Conservation (phyloP, 2,888 invertebrate genomes). For the Pseudanteris insignis region DNA sequence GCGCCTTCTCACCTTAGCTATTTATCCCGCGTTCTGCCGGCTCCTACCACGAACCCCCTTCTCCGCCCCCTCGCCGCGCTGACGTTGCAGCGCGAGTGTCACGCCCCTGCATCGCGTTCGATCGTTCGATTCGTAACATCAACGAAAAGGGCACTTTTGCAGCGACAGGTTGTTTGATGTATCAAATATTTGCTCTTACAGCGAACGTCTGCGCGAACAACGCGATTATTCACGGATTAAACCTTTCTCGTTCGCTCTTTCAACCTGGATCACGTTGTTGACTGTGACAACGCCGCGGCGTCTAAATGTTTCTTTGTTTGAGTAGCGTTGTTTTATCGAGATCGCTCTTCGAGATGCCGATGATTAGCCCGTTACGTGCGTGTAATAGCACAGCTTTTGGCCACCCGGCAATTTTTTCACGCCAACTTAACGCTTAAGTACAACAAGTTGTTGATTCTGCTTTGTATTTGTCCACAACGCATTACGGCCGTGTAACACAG, state of each 20-base stretch:
- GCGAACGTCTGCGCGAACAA: constrained; percentile 41
- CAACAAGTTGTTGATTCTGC: no score
- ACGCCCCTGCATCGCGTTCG: constrained; percentile 26
- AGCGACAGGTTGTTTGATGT: constrained; percentile 45
- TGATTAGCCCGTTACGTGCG: no score
- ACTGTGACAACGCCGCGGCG: constrained; percentile 20
- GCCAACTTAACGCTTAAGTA: no score
- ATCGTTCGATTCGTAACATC: constrained; percentile 37
- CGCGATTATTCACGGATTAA: constrained; percentile 44
- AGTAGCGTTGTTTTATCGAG: constrained; percentile 15
- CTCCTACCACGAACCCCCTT: background rate
- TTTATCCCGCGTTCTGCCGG: background rate
- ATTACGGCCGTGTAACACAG: no score
- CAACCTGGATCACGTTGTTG: constrained; percentile 12
- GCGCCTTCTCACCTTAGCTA: constrained; percentile 2
- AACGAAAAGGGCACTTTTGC: constrained; percentile 41
- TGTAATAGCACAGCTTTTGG: no score
- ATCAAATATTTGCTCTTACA: constrained; percentile 39
- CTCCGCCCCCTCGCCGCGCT: background rate
- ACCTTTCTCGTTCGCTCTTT: constrained; percentile 15
- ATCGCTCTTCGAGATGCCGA: constrained; percentile 1
- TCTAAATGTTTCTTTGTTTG: constrained; percentile 27
- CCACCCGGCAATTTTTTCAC: no score
- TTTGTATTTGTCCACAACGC: no score
- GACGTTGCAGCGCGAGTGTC: background rate